Evolutionary conservation across 2,888 invertebrate species (phyloP), one percentile per base, ranked within the genome.

Genomic region (Boloria euphrosyne): DNA sequence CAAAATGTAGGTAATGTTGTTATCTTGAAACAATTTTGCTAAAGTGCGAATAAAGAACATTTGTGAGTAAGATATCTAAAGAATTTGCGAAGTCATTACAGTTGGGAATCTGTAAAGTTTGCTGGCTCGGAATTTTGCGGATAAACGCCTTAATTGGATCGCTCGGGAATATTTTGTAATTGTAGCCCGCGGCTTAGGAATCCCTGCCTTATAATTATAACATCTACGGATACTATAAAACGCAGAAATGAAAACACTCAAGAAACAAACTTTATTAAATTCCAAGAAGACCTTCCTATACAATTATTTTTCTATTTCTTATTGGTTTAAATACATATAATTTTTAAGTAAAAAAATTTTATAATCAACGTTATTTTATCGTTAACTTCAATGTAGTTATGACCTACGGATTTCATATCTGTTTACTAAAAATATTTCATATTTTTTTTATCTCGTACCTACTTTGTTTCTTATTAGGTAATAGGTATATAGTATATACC

Each of bases 101-200:
- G 71, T 66, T 55, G 71, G 82, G 82, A 83, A 80, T 83, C 81
- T 80, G 78, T 77, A 82, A 90, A 89, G 81, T 89, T 89, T 83
- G 82, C 81, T 83, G 83, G 85, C 76, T 79, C 76, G 89, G 90
- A 87, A 90, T 91, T 87, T 87, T 87, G 88, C 83, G 90, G 88
- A 87, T 88, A 86, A 88, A 83, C 85, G 90, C 85, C 90, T 91
- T 91, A 92, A 91, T 92, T 91, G 86, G 89, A 87, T 85, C 86
- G 81, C 81, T 79, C 78, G 82, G 78, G 89, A 85, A 89, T 86
- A 89, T 89, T 90, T 86, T 86, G 88, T 89, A 89, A 90, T 86
- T 90, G 86, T 84, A 78, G 80, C 79, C 80, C 76, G 75, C 72
- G 78, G 75, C 71, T 58, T 62, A 67, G 72, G 75, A 74, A 74